phyloP scores from a whole-genome alignment of 2,113 vertebrate species.

The Eolophus roseicapilla region DNA sequence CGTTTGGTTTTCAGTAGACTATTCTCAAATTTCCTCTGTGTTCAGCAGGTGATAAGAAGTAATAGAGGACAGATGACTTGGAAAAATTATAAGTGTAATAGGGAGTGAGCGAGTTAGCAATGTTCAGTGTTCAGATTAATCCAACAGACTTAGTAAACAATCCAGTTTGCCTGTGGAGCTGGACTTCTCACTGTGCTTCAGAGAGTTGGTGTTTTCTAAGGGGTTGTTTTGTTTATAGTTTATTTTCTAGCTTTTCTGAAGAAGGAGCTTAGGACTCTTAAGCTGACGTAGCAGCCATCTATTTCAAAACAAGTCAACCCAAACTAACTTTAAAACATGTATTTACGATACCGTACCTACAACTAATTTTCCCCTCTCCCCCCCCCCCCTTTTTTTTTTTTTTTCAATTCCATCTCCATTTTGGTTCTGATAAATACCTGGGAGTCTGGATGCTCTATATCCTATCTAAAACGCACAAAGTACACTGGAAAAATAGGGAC shows the following conservation, averaged over 20 bases:
- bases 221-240: neutral
- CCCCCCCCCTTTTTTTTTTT: too few species aligned
- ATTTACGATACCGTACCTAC: neutral
- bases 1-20: neutral
- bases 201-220: neutral
- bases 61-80: neutral
- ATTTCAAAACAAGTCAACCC: neutral
- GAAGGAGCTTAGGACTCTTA: neutral
- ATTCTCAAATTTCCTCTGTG: neutral
- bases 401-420: neutral
- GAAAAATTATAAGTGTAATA: neutral
- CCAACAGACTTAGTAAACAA: neutral
- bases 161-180: neutral
- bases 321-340: neutral
- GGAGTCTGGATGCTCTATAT: neutral
- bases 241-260: neutral
- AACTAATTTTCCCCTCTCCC: fast-evolving
- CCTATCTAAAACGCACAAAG: neutral
- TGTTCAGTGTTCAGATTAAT: neutral
- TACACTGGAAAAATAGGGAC: neutral
- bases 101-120: neutral
- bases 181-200: neutral
- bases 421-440: neutral
- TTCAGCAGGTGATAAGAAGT: neutral
- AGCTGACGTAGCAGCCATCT: neutral